These are phyloP conservation scores for Podarcis raffonei DNA, from an alignment of 2,113 vertebrate species.

Conservation along the genomic window DNA sequence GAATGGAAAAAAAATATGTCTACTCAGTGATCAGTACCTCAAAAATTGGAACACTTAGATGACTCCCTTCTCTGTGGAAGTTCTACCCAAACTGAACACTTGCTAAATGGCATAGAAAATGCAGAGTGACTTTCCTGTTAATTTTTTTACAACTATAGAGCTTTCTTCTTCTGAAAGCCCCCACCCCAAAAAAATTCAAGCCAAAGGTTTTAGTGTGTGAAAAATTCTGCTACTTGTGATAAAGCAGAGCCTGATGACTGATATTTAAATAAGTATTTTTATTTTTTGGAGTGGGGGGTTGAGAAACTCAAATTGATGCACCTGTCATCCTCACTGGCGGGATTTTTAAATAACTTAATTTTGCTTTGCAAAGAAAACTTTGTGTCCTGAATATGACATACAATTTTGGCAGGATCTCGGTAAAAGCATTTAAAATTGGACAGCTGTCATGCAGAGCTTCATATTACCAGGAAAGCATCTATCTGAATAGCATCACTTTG, in stretches of 20 bases:
- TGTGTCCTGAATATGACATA: slow-evolving; percentile 5
- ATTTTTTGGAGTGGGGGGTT: background rate
- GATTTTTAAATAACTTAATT: background rate
- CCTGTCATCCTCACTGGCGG: background rate
- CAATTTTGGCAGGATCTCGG: background rate
- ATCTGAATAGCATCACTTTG: background rate
- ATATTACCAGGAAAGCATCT: background rate
- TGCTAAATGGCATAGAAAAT: background rate
- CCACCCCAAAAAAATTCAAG: background rate
- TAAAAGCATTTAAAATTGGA: background rate
- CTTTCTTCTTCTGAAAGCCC: background rate
- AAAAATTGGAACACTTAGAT: background rate
- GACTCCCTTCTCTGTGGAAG: background rate
- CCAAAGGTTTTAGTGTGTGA: background rate
- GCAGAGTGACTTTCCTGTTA: background rate
- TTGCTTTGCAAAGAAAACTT: background rate
- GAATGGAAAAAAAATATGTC: background rate
- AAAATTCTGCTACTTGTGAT: too few relatives aligned
- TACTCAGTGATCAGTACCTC: background rate
- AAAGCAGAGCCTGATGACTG: background rate
- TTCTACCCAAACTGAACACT: background rate
- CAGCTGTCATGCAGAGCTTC: background rate
- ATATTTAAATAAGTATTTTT: background rate
- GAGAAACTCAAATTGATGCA: too few relatives aligned
- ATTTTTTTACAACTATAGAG: background rate